phyloP scores from a whole-genome alignment of 2,888 invertebrate genomes.

The Rotaria macrura region DNA sequence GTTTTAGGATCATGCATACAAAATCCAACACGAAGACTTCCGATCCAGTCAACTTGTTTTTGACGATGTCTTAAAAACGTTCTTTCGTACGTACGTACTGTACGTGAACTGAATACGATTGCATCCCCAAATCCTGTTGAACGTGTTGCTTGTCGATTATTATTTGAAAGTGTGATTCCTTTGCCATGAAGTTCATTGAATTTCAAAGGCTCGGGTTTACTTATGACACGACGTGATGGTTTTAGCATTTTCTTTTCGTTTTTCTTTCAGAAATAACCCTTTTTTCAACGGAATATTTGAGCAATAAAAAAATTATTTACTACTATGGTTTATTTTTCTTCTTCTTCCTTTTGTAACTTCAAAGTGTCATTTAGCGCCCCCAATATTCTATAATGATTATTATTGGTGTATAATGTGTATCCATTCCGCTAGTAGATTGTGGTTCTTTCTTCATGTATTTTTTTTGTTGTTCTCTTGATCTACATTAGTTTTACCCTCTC shows the following conservation, averaged over 20 bases:
- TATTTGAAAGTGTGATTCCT: not conserved
- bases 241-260: not conserved
- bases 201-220: not conserved
- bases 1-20: not conserved
- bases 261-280: not conserved
- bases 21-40: not conserved
- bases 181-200: not conserved
- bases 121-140: not conserved
- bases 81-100: not conserved
- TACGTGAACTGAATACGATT: not conserved
- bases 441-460: not conserved
- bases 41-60: slow-evolving; percentile 9
- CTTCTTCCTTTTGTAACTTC: not conserved
- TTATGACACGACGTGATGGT: not conserved
- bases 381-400: not conserved
- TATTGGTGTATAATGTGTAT: not conserved
- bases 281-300: not conserved
- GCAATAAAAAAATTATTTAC: not conserved
- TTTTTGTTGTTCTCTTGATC: not conserved
- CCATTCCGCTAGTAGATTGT: not conserved
- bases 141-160: not conserved
- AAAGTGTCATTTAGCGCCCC: not conserved
- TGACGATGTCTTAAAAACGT: not conserved
- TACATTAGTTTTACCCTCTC: not conserved
- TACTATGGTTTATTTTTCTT: not conserved